Evolutionary conservation across 2,888 invertebrate species (phyloP), one percentile per base, ranked within the genome.

Genomic region (Fabriciana adippe): DNA sequence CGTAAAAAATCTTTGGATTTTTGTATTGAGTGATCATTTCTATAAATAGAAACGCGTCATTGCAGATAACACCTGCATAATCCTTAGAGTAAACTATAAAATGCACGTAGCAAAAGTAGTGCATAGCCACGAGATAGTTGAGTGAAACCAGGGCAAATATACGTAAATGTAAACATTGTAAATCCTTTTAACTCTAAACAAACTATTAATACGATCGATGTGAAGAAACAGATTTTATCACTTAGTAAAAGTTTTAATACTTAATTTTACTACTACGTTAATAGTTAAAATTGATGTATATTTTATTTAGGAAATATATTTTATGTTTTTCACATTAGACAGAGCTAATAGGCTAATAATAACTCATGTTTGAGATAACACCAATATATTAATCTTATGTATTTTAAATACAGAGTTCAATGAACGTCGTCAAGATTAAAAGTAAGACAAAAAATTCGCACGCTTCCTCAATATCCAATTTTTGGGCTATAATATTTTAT

Each of bases 401-500:
- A 1, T 26, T 47, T 31, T n/a, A 59, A n/a, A 57, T 53, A 54
- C 48, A 59, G 54, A 35, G 90, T 87, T 90, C 88, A 89, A 83
- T 76, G 88, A 89, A 87, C 88, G 81, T 74, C 66, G 67, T 73
- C 75, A 81, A 88, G 86, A 87, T 88, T 86, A 86, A 85, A 82
- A 86, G 84, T 74, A 79, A 82, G 76, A 79, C 80, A 82, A 83
- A 86, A 86, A 83, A 80, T 70, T 72, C 64, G 18, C 60, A 61
- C 78, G 75, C 86, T 87, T 85, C 84, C 84, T 84, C 80, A 80
- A 82, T 85, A 84, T 85, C 86, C 85, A 85, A 87, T 87, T n/a
- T 89, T 87, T 84, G 79, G 85, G 74, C 83, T 84, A 80, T 88
- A 86, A 87, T 86, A 79, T 75, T 85, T 87, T 86, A 88, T 87